Conservation (phyloP, 2,113 vertebrate genomes). For the Nerophis lumbriciformis region DNA sequence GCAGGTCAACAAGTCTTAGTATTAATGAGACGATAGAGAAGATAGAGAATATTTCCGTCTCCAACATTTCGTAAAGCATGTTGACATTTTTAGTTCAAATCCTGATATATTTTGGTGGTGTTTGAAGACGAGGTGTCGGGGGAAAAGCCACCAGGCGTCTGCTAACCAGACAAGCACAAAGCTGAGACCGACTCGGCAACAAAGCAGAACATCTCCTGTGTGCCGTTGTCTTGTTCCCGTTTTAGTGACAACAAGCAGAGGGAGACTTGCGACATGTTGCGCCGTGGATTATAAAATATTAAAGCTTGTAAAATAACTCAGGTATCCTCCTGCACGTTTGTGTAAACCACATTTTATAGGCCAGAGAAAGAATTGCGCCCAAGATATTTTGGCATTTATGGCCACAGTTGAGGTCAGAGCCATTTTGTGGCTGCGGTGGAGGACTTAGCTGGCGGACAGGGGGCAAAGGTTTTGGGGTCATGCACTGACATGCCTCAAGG, state of each 20-base stretch:
- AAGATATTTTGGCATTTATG: not conserved
- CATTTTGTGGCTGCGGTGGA: slow-evolving; percentile 33
- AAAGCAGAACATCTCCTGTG: slow-evolving; percentile 47
- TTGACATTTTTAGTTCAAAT: slow-evolving; percentile 28
- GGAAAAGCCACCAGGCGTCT: slow-evolving; percentile 45
- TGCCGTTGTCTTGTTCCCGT: slow-evolving; percentile 35
- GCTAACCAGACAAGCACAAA: slow-evolving; percentile 50
- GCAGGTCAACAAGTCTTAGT: slow-evolving; percentile 10
- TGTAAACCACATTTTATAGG: slow-evolving; percentile 28
- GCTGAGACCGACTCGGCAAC: slow-evolving; percentile 30
- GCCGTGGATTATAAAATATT: slow-evolving; percentile 40
- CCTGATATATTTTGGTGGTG: slow-evolving; percentile 25
- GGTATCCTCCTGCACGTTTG: slow-evolving; percentile 27
- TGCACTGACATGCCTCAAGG: slow-evolving; percentile 54
- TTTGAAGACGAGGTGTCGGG: slow-evolving; percentile 27
- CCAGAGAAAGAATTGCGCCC: slow-evolving; percentile 8
- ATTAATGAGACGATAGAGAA: not conserved
- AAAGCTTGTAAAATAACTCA: slow-evolving; percentile 37
- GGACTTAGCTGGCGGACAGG: slow-evolving; percentile 30
- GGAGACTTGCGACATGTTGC: slow-evolving; percentile 38
- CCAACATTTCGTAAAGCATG: slow-evolving; percentile 5
- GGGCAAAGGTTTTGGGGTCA: slow-evolving; percentile 65
- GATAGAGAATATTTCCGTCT: not conserved
- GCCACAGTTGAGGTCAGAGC: slow-evolving; percentile 41
- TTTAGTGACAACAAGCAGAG: slow-evolving; percentile 41